Base-by-base conservation (phyloP, 2,888 invertebrate genomes). In the Rhagophthalmus giganteus region DNA sequence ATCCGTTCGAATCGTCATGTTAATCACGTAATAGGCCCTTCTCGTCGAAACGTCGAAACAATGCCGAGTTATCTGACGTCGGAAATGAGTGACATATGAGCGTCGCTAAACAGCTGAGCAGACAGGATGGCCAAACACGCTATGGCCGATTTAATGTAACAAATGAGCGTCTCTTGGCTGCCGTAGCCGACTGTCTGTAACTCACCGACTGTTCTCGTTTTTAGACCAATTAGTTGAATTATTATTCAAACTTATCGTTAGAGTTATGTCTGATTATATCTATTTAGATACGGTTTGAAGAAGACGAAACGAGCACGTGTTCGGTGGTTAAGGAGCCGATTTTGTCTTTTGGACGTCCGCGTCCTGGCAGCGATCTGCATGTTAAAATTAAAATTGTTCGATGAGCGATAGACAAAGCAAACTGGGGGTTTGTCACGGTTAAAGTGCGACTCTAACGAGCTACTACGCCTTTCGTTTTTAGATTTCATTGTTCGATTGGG, bases 1-100 rank as follows among this genome's bases (percentile, higher is more conserved):
- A n/a, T n/a, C n/a, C 24, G 24, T 39, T 25, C 39, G 12, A 7
- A 33, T 47, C 34, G 40, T 8, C 33, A 27, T 11, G 39, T 28
- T 47, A 47, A 47, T 47, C 47, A 47, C 39, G 38, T 39, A 47
- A 47, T 47, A 33, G 34, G 16, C 39, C 39, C 39, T 33, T 31
- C 24, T 24, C 15, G 15, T 30, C 40, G 30, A 28, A 40, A 20
- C 32, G 14, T 11, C 31, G 15, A 33, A 50, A 51, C 51, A 45
- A 51, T 45, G 34, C 24, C 25, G 61, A 68, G 61, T 60, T 64
- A 66, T 61, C 61, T 61, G 62, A 65, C 65, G 74, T 74, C 74
- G 74, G 74, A 75, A 75, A 74, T 74, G 75, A 75, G 71, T 74
- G 74, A 75, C 74, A 75, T 74, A 74, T 72, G 74, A 74, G 74